phyloP scores from a whole-genome alignment of 2,797 vertebrate genomes.

The Euphonia xanthogaster region DNA sequence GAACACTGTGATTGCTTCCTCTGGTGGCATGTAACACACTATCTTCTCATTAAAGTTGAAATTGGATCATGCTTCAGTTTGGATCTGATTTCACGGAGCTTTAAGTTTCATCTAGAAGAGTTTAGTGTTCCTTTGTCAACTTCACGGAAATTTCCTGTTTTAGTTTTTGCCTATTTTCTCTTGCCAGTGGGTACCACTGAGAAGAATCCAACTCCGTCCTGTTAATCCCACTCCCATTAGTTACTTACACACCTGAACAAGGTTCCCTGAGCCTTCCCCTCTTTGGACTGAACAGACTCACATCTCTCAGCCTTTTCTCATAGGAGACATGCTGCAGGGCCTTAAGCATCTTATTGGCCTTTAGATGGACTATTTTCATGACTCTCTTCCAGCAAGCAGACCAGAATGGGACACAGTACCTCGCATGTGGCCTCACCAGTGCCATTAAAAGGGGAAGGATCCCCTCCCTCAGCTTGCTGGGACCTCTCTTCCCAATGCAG shows the following conservation, averaged over 20 bases:
- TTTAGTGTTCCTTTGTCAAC: not conserved
- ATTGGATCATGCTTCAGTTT: not conserved
- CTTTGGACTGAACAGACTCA: not conserved
- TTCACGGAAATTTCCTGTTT: not conserved
- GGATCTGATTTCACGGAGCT: not conserved
- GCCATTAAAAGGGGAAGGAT: not conserved
- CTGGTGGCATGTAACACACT: not conserved
- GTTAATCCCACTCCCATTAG: not conserved
- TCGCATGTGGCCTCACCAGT: not conserved
- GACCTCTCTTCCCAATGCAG: not conserved
- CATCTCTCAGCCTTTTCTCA: not conserved
- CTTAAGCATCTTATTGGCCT: not conserved
- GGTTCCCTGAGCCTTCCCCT: not conserved
- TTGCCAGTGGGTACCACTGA: not conserved
- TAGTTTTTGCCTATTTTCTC: not conserved
- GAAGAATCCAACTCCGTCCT: not conserved
- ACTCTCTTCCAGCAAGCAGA: not conserved
- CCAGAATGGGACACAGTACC: not conserved
- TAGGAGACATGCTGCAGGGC: not conserved
- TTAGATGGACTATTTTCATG: not conserved
- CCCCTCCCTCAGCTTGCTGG: rapidly evolving
- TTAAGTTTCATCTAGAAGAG: not conserved
- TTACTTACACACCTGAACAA: not conserved
- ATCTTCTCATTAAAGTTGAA: not conserved
- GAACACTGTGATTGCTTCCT: not conserved